Base-by-base conservation (phyloP, 2,113 vertebrate genomes). In the Prunella himalayana region DNA sequence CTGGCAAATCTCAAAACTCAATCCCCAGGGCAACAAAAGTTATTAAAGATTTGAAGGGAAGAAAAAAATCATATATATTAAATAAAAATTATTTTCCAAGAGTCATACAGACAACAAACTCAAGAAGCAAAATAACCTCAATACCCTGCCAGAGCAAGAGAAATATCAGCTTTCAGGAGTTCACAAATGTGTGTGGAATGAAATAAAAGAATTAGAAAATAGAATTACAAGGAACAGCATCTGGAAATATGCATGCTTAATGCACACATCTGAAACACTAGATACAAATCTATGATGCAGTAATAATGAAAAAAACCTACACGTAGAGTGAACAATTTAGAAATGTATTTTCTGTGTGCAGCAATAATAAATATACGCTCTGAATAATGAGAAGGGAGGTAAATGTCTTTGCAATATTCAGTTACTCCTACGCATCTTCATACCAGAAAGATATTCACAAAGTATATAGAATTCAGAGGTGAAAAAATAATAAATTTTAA, bases 371-470 rank as follows among this genome's bases (percentile, higher is more conserved):
- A 77, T 47, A 51, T 10, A 68, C 4, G 0, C 13, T 76, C 45
- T 72, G 45, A 85, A 90, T 84, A 94, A 81, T 7, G 23, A 83
- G 5, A 75, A 4, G 28, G 63, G n/a, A 90, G 4, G 10, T 39
- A 72, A 89, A 87, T 10, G 10, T 56, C 82, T 92, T 60, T 90
- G 50, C 27, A 92, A 95, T 39, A 97, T 73, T 96, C 88, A 81
- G 75, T 82, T n/a, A 50, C 16, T 80, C 42, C 9, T 10, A 76
- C 24, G n/a, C 60, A 86, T 59, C 66, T 90, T 54, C 66, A 41
- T 37, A 71, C 15, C 22, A 78, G 42, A 81, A 80, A 81, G 17
- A 41, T 63, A 85, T 6, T 57, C 57, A 85, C 5, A 59, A 88
- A 66, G 71, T 66, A 39, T 13, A 79, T 2, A 13, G 47, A 54